phyloP scores from a whole-genome alignment of 30 jellyfish, hydroid and myxozoan species.

The Cassiopea andromeda region DNA sequence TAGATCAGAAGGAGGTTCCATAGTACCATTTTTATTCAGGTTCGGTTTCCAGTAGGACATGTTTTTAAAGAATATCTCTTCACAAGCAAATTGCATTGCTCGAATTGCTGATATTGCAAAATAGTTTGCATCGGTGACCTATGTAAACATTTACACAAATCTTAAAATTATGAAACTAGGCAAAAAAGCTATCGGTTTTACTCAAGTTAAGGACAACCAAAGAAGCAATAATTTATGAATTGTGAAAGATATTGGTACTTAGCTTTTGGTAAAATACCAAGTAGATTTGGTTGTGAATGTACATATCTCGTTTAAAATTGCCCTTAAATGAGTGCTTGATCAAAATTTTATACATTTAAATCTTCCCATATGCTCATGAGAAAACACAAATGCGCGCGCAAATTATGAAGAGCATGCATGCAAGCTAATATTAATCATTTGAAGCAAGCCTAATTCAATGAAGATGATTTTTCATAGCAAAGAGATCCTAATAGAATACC shows the following conservation, averaged over 20 bases:
- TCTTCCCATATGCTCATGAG: too few species aligned
- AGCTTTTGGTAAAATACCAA: too few species aligned
- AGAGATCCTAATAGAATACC: not conserved
- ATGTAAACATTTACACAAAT: not conserved
- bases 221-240: too few species aligned
- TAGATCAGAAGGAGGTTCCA: constrained; percentile 68
- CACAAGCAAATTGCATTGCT: constrained; percentile 61
- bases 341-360: too few species aligned
- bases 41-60: constrained; percentile 40
- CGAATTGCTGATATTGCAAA: constrained; percentile 42
- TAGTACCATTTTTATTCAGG: constrained; percentile 17
- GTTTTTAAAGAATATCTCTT: constrained; percentile 54
- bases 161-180: not conserved
- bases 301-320: too few species aligned
- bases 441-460: not conserved
- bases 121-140: constrained; percentile 33
- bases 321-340: too few species aligned
- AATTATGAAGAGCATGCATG: not conserved
- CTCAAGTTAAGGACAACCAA: not conserved
- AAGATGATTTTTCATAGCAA: not conserved
- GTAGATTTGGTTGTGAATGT: too few species aligned
- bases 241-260: too few species aligned
- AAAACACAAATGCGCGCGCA: too few species aligned
- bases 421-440: not conserved
- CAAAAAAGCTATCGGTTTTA: not conserved